Evolutionary conservation across 1,140 invertebrate species (phyloP).

Genomic region (Phortica variegata): DNA sequence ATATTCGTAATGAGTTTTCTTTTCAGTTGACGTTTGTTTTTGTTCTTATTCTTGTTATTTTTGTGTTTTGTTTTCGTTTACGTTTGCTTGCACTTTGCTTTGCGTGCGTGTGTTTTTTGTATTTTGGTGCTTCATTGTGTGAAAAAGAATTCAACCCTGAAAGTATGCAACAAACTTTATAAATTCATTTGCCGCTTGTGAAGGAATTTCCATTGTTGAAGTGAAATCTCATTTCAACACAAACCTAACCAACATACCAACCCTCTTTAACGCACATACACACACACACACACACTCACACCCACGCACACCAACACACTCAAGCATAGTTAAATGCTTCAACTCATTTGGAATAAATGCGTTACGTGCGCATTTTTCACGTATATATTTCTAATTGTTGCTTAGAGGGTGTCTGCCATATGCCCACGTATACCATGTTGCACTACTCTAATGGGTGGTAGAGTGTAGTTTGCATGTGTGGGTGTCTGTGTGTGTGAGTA

Average conservation of each 20-base stretch:
- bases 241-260: too few relatives aligned
- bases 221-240: too few relatives aligned
- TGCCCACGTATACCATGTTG: background rate
- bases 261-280: conserved; percentile 28
- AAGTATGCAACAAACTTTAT: conserved; percentile 25
- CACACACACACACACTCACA: conserved; percentile 7
- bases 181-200: conserved; percentile 8
- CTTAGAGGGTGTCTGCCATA: conserved; percentile 3
- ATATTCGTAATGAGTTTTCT: conserved; percentile 17
- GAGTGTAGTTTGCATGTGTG: background rate
- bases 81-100: too few relatives aligned
- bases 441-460: background rate
- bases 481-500: background rate
- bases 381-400: background rate
- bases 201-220: conserved; percentile 6
- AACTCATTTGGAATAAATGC: conserved; percentile 48
- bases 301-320: background rate
- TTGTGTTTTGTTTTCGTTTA: too few relatives aligned
- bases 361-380: conserved; percentile 24
- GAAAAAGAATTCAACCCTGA: conserved; percentile 29
- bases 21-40: too few relatives aligned
- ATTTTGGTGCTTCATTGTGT: conserved; percentile 12
- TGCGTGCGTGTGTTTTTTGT: too few relatives aligned
- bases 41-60: background rate
- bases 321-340: background rate